A percentile compares a stretch with the other conserved stretches of the same genome.
Evolutionary conservation across 37 sponge, comb jelly and placozoan species (phyloP).

Genomic region (Bolinopsis microptera): DNA sequence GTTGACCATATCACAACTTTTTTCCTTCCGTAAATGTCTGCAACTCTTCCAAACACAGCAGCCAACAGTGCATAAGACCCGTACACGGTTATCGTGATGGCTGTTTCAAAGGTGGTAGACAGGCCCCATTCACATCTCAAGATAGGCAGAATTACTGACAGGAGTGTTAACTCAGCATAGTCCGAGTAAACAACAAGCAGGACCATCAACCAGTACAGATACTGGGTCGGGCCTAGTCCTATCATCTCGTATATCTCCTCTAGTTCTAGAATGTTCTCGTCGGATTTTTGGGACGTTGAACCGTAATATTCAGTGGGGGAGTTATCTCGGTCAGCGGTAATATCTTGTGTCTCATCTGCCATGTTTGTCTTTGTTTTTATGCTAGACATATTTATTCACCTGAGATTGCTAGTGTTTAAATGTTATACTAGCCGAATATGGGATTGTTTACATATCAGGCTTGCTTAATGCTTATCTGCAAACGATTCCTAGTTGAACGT

Average conservation of each 20-base stretch:
- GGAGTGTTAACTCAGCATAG: slow-evolving; percentile 18
- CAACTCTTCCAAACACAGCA: not conserved
- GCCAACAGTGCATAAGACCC: not conserved
- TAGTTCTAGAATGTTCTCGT: not conserved
- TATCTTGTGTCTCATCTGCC: too few relatives aligned
- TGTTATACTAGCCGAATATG: too few relatives aligned
- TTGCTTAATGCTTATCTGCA: too few relatives aligned
- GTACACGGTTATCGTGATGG: not conserved
- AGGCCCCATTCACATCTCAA: slow-evolving; percentile 23
- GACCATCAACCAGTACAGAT: not conserved
- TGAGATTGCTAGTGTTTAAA: too few relatives aligned
- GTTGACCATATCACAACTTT: not conserved
- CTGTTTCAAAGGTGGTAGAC: not conserved
- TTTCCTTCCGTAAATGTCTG: slow-evolving; percentile 1
- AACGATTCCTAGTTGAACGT: too few relatives aligned
- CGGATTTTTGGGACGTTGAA: too few relatives aligned
- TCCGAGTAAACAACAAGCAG: not conserved
- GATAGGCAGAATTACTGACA: not conserved
- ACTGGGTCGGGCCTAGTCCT: not conserved
- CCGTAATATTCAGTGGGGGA: too few relatives aligned
- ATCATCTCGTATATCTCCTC: slow-evolving; percentile 1
- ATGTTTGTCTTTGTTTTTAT: too few relatives aligned
- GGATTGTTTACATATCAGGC: too few relatives aligned
- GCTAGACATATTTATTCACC: too few relatives aligned
- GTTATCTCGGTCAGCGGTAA: too few relatives aligned